Evolutionary conservation across 2,113 vertebrate species (phyloP).

Genomic region (Sorex fumeus): DNA sequence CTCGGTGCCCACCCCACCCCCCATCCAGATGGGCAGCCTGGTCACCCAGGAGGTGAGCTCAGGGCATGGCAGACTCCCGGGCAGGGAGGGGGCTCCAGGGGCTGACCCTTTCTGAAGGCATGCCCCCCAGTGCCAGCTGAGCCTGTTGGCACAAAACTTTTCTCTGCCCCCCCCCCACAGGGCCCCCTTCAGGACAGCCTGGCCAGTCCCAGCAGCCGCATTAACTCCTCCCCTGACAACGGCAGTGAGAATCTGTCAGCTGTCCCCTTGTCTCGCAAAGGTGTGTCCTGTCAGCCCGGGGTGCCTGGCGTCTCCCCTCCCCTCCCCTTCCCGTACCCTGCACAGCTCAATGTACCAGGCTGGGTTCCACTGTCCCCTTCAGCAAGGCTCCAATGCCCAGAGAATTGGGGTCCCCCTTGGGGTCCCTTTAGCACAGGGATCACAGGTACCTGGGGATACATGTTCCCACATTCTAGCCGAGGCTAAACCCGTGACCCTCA

Average conservation of each 20-base stretch:
- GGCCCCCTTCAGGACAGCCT: slow-evolving; percentile 84
- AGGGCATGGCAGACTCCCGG: too few species aligned
- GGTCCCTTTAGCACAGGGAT: not conserved
- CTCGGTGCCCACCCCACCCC: slow-evolving; percentile 90
- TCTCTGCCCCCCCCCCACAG: slow-evolving; percentile 81
- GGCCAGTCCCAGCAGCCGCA: slow-evolving; percentile 88
- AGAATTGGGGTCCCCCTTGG: not conserved
- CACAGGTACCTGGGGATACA: not conserved
- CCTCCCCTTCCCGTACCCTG: not conserved
- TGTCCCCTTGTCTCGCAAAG: slow-evolving; percentile 86
- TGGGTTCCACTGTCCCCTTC: not conserved
- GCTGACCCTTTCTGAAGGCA: not conserved
- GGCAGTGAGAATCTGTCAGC: slow-evolving; percentile 91
- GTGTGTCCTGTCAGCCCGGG: slow-evolving; percentile 75
- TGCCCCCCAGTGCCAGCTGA: not conserved
- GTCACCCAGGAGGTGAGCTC: slow-evolving; percentile 91
- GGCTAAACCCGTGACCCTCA: too few species aligned
- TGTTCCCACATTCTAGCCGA: too few species aligned
- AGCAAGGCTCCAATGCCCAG: not conserved
- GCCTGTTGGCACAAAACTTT: not conserved
- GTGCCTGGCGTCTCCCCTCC: not conserved
- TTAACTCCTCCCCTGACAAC: slow-evolving; percentile 90
- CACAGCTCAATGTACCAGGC: not conserved
- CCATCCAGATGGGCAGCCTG: slow-evolving; percentile 89
- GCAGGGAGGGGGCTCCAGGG: not conserved